These are phyloP conservation scores for Agonopterix arenella DNA, from an alignment of 2,888 invertebrate species.

Conservation along the genomic window DNA sequence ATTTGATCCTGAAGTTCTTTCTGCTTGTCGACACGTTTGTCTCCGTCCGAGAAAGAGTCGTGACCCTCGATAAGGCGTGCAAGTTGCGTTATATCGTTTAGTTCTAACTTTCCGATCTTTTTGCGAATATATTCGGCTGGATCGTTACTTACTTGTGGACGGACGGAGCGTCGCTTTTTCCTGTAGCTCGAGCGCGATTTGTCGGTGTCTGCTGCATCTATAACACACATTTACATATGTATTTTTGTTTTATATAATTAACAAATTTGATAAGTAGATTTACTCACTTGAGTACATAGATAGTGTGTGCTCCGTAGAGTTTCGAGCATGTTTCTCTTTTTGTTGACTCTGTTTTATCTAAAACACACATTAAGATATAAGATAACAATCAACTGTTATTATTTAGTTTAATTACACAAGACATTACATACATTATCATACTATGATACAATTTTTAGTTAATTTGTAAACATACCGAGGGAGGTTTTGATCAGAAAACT, in stretches of 20 bases:
- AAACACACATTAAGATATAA: constrained; percentile 16
- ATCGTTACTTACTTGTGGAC: constrained; percentile 66
- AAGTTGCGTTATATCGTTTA: constrained; percentile 56
- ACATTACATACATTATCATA: too few species aligned
- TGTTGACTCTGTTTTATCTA: constrained; percentile 60
- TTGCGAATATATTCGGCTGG: constrained; percentile 55
- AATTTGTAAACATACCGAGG: too few species aligned
- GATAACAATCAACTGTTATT: too few species aligned
- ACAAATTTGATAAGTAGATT: too few species aligned
- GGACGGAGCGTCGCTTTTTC: constrained; percentile 54
- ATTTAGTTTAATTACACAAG: too few species aligned
- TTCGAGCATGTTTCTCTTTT: constrained; percentile 52
- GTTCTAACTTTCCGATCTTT: constrained; percentile 57
- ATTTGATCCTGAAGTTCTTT: constrained; percentile 57
- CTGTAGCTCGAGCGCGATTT: constrained; percentile 59
- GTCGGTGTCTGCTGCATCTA: constrained; percentile 56
- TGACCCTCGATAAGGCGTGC: constrained; percentile 60
- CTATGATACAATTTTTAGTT: too few species aligned
- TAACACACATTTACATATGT: not conserved
- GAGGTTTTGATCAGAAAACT: too few species aligned
- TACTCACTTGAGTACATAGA: constrained; percentile 59
- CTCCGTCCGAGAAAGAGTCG: constrained; percentile 28
- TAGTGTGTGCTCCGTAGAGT: constrained; percentile 41
- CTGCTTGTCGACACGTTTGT: constrained; percentile 37
- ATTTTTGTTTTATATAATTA: too few species aligned